These are phyloP conservation scores for Elachura formosa DNA, from an alignment of 2,113 vertebrate species.

Conservation along the genomic window DNA sequence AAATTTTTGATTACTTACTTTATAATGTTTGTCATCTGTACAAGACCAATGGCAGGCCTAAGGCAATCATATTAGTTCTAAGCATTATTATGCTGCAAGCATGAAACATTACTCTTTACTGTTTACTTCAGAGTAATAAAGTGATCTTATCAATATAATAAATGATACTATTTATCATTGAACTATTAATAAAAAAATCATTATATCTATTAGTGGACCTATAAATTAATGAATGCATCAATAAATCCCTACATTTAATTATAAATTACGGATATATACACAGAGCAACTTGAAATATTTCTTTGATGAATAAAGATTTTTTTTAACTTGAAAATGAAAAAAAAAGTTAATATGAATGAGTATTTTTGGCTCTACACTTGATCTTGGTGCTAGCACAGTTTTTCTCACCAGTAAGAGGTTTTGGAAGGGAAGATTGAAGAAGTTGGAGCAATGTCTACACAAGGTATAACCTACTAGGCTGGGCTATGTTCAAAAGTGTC, in stretches of 20 bases:
- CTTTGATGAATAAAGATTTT: neutral
- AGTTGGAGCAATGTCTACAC: neutral
- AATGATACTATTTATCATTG: neutral
- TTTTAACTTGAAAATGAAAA: neutral
- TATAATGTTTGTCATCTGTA: constrained; percentile 32
- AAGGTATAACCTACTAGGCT: neutral
- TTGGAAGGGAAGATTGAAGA: neutral
- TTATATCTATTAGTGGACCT: neutral
- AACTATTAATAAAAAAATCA: neutral
- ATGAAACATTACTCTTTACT: neutral
- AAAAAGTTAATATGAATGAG: neutral
- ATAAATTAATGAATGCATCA: neutral
- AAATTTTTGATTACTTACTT: constrained; percentile 57
- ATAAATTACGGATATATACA: neutral
- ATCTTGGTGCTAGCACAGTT: neutral
- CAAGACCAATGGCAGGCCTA: neutral
- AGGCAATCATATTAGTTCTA: neutral
- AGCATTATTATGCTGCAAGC: neutral
- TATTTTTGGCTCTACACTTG: neutral
- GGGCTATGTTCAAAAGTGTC: neutral
- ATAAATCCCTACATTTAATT: neutral
- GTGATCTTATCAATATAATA: neutral
- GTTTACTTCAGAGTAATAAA: neutral
- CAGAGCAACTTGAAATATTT: neutral
- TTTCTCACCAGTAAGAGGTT: neutral